phyloP scores from a whole-genome alignment of 2,888 invertebrate genomes.

The Phengaris alcon region DNA sequence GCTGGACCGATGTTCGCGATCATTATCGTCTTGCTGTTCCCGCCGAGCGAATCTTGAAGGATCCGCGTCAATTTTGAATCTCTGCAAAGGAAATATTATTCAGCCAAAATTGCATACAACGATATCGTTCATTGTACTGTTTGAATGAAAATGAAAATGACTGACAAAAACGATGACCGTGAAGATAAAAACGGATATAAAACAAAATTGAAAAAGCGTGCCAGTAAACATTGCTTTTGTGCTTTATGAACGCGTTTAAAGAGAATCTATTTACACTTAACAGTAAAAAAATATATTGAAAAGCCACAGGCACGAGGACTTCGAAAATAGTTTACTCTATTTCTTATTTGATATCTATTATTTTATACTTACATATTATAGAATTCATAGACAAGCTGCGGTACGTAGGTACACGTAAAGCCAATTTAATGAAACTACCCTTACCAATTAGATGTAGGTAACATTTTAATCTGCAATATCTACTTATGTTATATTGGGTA shows the following conservation, averaged over 20 bases:
- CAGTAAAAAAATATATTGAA: not conserved
- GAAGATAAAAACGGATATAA: not conserved
- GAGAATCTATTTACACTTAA: not conserved
- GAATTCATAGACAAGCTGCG: not conserved
- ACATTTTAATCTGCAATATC: not conserved
- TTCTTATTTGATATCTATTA: not conserved
- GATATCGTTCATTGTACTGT: not conserved
- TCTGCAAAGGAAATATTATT: slow-evolving; percentile 58
- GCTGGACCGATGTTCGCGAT: slow-evolving; percentile 99
- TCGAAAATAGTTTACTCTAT: not conserved
- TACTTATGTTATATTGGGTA: not conserved
- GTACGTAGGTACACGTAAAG: not conserved
- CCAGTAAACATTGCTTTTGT: not conserved
- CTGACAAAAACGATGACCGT: not conserved
- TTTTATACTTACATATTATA: not conserved
- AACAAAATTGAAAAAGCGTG: slow-evolving; percentile 18
- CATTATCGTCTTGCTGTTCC: slow-evolving; percentile 99
- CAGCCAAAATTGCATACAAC: not conserved
- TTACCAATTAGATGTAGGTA: not conserved
- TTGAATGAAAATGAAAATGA: not conserved
- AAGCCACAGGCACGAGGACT: not conserved
- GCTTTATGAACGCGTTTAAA: not conserved
- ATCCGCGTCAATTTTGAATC: slow-evolving; percentile 98
- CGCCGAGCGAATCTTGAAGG: slow-evolving; percentile 98
- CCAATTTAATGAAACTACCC: not conserved